phyloP scores from a whole-genome alignment of 1,140 invertebrate genomes.

The Helicorthomorpha holstii region DNA sequence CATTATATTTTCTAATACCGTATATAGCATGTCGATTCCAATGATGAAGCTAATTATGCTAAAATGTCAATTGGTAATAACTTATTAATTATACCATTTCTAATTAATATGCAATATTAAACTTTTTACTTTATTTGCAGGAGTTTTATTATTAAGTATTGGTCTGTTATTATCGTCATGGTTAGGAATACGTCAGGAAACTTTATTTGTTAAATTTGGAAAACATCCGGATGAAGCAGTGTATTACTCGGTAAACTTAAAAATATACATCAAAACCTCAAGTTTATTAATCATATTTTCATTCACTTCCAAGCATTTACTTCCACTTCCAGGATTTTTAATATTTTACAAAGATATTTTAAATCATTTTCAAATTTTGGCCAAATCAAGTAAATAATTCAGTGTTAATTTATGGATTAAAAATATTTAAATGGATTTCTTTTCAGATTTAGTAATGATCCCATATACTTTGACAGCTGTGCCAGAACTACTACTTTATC shows the following conservation, averaged over 20 bases:
- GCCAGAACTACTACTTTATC: constrained; percentile 58
- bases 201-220: constrained; percentile 64
- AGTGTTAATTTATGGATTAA: constrained; percentile 25
- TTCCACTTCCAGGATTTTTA: constrained; percentile 71
- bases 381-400: constrained; percentile 20
- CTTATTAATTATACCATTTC: constrained; percentile 4
- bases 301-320: too few relatives aligned
- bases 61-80: background rate
- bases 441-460: too few relatives aligned
- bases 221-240: constrained; percentile 90
- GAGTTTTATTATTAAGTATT: constrained; percentile 67
- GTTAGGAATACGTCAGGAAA: constrained; percentile 95
- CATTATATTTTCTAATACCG: background rate
- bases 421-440: too few relatives aligned
- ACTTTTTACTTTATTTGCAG: constrained; percentile 21
- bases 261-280: background rate
- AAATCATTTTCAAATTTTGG: constrained; percentile 37
- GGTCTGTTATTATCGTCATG: constrained; percentile 83
- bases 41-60: background rate
- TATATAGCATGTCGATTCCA: background rate
- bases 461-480: too few relatives aligned
- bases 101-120: too few relatives aligned
- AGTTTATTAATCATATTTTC: too few relatives aligned
- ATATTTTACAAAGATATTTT: constrained; percentile 54
- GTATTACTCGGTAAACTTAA: constrained; percentile 57